A percentile compares a stretch with the other conserved stretches of the same genome.
These are phyloP conservation scores for Drosophila parvula DNA, from an alignment of 1,140 invertebrate species.

Conservation along the genomic window DNA sequence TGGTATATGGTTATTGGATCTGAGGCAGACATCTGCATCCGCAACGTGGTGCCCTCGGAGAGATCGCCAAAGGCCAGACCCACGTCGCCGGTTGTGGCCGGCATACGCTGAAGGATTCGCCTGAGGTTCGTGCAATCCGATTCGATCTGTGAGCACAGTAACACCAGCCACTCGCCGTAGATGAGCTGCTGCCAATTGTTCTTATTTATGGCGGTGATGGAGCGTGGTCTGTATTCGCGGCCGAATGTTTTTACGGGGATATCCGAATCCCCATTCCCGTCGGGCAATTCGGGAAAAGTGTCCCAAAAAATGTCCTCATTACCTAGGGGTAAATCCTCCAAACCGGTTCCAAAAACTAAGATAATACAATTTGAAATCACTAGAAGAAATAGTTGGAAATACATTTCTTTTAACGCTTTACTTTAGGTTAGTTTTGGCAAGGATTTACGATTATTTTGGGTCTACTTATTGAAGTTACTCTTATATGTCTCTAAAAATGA, in stretches of 20 bases:
- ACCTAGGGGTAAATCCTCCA: too few relatives aligned
- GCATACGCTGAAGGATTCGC: neutral
- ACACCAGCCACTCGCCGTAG: conserved; percentile 14
- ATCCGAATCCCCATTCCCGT: too few relatives aligned
- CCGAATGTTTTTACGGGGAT: too few relatives aligned
- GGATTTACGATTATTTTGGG: neutral
- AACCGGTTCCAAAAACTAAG: neutral
- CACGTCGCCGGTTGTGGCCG: neutral
- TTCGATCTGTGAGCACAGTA: neutral
- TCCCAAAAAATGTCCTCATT: too few relatives aligned
- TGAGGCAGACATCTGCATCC: neutral
- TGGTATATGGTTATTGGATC: conserved; percentile 9
- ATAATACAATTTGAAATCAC: neutral
- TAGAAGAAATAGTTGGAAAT: too few relatives aligned
- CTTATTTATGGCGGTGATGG: neutral
- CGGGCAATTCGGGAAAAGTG: too few relatives aligned
- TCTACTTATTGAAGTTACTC: too few relatives aligned
- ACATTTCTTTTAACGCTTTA: neutral
- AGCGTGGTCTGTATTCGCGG: too few relatives aligned
- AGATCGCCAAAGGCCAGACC: conserved; percentile 15
- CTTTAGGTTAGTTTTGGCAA: neutral
- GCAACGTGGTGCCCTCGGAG: neutral
- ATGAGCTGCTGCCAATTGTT: neutral
- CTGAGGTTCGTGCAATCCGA: neutral
- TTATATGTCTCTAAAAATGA: too few relatives aligned